These are phyloP conservation scores for Scleropages formosus DNA, from an alignment of 2,797 vertebrate species.

Conservation along the genomic window DNA sequence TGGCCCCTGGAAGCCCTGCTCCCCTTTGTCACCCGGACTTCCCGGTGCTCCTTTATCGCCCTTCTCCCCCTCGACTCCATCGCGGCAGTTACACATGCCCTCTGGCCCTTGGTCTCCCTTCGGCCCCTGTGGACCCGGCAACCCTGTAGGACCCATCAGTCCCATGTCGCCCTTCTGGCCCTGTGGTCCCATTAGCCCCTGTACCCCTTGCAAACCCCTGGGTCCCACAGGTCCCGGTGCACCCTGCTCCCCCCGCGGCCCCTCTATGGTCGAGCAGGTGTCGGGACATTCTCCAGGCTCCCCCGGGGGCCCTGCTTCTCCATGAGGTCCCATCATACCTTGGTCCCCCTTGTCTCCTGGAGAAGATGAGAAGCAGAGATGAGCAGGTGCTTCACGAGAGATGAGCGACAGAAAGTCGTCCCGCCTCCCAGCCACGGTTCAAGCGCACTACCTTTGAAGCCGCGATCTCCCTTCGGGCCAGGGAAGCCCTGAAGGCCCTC, in stretches of 20 bases:
- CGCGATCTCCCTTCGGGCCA: constrained; percentile 58
- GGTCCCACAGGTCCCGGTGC: constrained; percentile 52
- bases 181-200: constrained; percentile 40
- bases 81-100: constrained; percentile 51
- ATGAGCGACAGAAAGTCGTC: background rate
- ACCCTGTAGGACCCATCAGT: constrained; percentile 46
- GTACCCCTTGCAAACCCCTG: constrained; percentile 48
- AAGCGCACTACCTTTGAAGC: constrained; percentile 63
- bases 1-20: constrained; percentile 46
- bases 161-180: constrained; percentile 61
- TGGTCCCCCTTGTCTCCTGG: constrained; percentile 62
- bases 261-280: constrained; percentile 44
- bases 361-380: constrained; percentile 1
- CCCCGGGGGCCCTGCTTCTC: constrained; percentile 56
- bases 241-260: constrained; percentile 48
- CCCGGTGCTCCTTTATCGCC: constrained; percentile 54
- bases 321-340: constrained; percentile 49
- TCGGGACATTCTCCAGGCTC: constrained; percentile 55
- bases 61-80: constrained; percentile 51
- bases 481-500: constrained; percentile 44
- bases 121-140: constrained; percentile 28
- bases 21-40: constrained; percentile 55
- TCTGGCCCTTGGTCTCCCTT: constrained; percentile 55
- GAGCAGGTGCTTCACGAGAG: background rate
- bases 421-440: background rate